phyloP scores from a whole-genome alignment of 2,797 vertebrate genomes.

The Valencia hispanica region DNA sequence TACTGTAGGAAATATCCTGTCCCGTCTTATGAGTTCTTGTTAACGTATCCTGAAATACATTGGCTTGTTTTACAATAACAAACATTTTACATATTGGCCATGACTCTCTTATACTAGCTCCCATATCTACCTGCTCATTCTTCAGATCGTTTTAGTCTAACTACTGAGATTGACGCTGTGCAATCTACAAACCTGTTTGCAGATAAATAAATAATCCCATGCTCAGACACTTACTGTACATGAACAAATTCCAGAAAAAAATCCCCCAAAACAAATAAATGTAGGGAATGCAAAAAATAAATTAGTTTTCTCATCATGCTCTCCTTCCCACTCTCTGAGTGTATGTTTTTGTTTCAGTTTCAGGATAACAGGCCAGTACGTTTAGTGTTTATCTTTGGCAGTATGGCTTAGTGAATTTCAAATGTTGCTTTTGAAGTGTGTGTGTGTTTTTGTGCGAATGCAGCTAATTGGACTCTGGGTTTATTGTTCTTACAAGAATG shows the following conservation, averaged over 20 bases:
- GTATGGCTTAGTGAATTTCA: slow-evolving; percentile 52
- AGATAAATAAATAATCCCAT: slow-evolving; percentile 78
- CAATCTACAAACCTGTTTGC: slow-evolving; percentile 36
- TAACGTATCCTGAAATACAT: neutral
- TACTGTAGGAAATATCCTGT: neutral
- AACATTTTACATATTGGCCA: neutral
- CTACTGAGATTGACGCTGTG: slow-evolving; percentile 3
- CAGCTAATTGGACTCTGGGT: slow-evolving; percentile 53
- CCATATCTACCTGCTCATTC: slow-evolving; percentile 26
- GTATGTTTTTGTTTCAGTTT: slow-evolving; percentile 62
- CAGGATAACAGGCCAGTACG: slow-evolving; percentile 56
- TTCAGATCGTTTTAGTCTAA: slow-evolving; percentile 18
- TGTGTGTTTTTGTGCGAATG: slow-evolving; percentile 31
- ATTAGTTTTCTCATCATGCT: slow-evolving; percentile 15
- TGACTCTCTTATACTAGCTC: neutral
- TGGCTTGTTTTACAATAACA: neutral
- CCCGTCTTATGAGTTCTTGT: neutral
- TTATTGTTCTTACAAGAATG: slow-evolving; percentile 56
- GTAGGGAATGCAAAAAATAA: slow-evolving; percentile 47
- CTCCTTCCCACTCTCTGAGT: slow-evolving; percentile 37
- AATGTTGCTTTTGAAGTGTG: slow-evolving; percentile 23
- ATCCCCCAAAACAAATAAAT: slow-evolving; percentile 64
- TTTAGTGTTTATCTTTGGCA: slow-evolving; percentile 73
- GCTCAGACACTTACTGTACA: slow-evolving; percentile 69
- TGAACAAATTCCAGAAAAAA: slow-evolving; percentile 67